Percentiles rank a stretch among this genome's conserved stretches.
These are phyloP conservation scores for Neolamprologus sp. DNA, from an alignment of 2,113 vertebrate genomes.

Conservation along the genomic window DNA sequence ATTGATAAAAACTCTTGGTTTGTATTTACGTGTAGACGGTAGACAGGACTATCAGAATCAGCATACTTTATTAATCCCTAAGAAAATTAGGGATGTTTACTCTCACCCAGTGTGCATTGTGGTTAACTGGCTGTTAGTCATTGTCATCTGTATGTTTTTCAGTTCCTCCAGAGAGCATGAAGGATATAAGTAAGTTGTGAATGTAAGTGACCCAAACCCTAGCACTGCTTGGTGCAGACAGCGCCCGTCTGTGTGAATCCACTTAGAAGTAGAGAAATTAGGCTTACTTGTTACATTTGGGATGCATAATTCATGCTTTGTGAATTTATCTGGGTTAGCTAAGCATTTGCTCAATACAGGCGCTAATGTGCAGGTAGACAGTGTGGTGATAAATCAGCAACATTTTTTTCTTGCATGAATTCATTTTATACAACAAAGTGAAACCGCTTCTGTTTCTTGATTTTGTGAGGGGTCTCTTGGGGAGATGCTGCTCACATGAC, in stretches of 20 bases:
- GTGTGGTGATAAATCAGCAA: not conserved
- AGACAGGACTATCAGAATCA: not conserved
- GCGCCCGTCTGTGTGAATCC: not conserved
- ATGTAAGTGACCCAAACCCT: not conserved
- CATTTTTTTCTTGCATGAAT: not conserved
- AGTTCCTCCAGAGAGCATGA: not conserved
- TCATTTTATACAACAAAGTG: not conserved
- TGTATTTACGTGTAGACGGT: not conserved
- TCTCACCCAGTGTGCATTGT: not conserved
- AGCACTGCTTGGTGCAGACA: not conserved
- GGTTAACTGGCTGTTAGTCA: not conserved
- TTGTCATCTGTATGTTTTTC: not conserved
- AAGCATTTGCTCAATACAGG: not conserved
- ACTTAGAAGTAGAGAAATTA: not conserved
- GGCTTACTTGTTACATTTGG: not conserved
- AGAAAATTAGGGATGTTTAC: not conserved
- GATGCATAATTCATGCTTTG: not conserved
- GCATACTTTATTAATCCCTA: not conserved
- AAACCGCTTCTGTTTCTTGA: not conserved
- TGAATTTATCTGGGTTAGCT: not conserved
- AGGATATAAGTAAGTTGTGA: not conserved
- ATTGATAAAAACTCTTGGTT: not conserved
- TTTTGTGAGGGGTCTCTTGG: not conserved
- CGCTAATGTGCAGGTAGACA: not conserved
- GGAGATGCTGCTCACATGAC: not conserved